A percentile compares a stretch with the other conserved stretches of the same genome.
Evolutionary conservation across 2,888 invertebrate genomes (phyloP).

Genomic region (Harpalus rubripes): DNA sequence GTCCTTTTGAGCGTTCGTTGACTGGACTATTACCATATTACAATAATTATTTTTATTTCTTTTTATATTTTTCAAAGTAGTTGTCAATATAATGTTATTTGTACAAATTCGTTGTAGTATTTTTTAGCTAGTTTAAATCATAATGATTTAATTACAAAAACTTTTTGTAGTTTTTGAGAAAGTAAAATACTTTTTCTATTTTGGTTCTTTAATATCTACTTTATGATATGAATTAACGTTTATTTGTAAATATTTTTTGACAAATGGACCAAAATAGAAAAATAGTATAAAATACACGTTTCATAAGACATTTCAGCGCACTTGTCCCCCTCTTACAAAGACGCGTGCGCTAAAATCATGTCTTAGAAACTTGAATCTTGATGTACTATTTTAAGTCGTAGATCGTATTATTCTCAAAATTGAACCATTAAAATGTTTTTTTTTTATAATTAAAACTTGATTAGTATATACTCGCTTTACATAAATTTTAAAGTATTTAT

Average conservation of each 20-base stretch:
- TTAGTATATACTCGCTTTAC: not conserved
- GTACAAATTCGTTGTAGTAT: not conserved
- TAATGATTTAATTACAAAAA: not conserved
- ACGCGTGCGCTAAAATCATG: too few species aligned
- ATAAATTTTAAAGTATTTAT: constrained; percentile 13
- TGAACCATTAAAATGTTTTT: not conserved
- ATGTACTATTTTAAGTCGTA: constrained; percentile 21
- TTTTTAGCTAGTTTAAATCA: not conserved
- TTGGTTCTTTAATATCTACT: too few species aligned
- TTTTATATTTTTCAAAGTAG: not conserved
- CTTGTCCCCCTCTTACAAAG: too few species aligned
- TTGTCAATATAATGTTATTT: not conserved
- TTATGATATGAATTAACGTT: too few species aligned
- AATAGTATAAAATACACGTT: too few species aligned
- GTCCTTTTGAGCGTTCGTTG: too few species aligned
- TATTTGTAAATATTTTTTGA: too few species aligned
- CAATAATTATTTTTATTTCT: not conserved
- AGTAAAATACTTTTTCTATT: not conserved
- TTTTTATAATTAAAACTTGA: constrained; percentile 19
- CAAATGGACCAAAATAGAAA: too few species aligned
- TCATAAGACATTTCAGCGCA: too few species aligned
- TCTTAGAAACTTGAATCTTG: too few species aligned
- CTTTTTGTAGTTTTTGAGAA: not conserved
- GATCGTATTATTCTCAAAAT: not conserved
- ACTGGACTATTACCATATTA: not conserved